phyloP scores from a whole-genome alignment of 1,140 invertebrate species.

The Archivesica marissinica region DNA sequence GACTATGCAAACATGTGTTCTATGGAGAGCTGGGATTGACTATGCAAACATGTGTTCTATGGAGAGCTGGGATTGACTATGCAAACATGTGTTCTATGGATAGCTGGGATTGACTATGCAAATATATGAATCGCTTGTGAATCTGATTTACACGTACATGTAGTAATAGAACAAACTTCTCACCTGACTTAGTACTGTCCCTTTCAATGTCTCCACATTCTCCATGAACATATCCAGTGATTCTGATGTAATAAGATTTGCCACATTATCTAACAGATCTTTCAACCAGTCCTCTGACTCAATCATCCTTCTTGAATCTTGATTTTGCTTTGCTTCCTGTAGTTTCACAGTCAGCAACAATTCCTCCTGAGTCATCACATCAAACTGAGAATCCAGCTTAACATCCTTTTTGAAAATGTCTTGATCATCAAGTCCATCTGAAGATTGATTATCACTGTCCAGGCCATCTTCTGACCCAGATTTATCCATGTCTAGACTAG shows the following conservation, averaged over 20 bases:
- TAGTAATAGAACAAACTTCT: neutral
- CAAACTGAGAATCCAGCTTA: slow-evolving; percentile 11
- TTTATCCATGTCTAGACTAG: slow-evolving; percentile 49
- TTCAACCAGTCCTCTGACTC: slow-evolving; percentile 27
- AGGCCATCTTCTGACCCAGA: slow-evolving; percentile 57
- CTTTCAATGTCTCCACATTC: slow-evolving; percentile 24
- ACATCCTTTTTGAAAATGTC: neutral
- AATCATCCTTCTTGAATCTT: slow-evolving; percentile 27
- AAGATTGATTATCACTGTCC: slow-evolving; percentile 28
- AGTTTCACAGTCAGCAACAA: slow-evolving; percentile 65
- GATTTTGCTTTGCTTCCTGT: slow-evolving; percentile 56
- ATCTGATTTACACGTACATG: neutral
- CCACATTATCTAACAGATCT: slow-evolving; percentile 13
- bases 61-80: too few species aligned
- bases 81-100: too few species aligned
- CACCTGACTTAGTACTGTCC: slow-evolving; percentile 19
- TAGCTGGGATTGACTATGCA: too few species aligned
- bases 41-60: too few species aligned
- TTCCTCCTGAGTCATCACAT: slow-evolving; percentile 63
- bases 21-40: too few species aligned
- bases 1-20: too few species aligned
- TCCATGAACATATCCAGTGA: slow-evolving; percentile 8
- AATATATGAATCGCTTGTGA: too few species aligned
- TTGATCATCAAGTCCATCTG: slow-evolving; percentile 14
- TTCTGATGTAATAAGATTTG: neutral